Percentiles rank a stretch among this genome's conserved stretches.
These are phyloP conservation scores for Aleiodes alternator DNA, from an alignment of 2,888 invertebrate genomes.

Conservation along the genomic window DNA sequence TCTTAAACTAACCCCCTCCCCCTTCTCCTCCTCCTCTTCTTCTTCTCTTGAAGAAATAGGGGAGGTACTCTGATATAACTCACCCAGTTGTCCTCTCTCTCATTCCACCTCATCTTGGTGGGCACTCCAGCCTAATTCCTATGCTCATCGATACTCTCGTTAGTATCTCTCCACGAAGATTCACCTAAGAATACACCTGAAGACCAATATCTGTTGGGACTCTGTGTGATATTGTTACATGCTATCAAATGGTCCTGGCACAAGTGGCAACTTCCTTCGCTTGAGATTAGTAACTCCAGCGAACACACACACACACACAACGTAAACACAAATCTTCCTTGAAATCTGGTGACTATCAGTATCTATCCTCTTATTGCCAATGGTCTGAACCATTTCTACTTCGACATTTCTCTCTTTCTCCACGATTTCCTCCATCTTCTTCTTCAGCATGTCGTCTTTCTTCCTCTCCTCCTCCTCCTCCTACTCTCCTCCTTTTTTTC, in stretches of 20 bases:
- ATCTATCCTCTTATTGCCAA: constrained; percentile 32
- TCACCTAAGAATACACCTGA: neutral
- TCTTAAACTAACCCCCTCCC: constrained; percentile 66
- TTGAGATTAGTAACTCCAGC: constrained; percentile 61
- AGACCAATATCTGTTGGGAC: too few species aligned
- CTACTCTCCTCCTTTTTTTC: neutral
- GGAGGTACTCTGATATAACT: constrained; percentile 37
- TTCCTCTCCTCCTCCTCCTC: constrained; percentile 42
- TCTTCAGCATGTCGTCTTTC: constrained; percentile 33
- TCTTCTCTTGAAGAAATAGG: constrained; percentile 32
- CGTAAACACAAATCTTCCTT: constrained; percentile 61
- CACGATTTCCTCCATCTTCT: constrained; percentile 48
- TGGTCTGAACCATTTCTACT: constrained; percentile 15
- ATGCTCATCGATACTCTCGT: constrained; percentile 54
- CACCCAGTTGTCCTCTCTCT: constrained; percentile 44
- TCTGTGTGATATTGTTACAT: too few species aligned
- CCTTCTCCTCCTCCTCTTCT: neutral
- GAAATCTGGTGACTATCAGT: constrained; percentile 28
- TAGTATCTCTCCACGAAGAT: constrained; percentile 15
- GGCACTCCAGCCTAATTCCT: constrained; percentile 51
- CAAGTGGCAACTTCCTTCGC: constrained; percentile 60
- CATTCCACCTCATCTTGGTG: constrained; percentile 28
- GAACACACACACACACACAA: constrained; percentile 54
- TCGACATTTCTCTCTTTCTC: constrained; percentile 43
- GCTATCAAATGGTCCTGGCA: constrained; percentile 6